Evolutionary conservation across 2,113 vertebrate genomes (phyloP).

Genomic region (Menura novaehollandiae): DNA sequence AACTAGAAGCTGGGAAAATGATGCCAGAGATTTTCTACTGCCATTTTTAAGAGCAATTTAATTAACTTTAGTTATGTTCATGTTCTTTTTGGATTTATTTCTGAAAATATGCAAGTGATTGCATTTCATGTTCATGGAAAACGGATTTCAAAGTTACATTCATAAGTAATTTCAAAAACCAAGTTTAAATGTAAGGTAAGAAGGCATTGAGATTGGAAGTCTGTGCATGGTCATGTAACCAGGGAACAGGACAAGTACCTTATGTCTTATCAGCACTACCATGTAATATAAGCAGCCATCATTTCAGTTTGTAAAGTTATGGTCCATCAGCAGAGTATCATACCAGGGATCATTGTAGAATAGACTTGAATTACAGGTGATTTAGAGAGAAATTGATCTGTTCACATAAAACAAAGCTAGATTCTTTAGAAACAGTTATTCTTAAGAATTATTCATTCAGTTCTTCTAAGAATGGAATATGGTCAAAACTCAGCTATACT

Average conservation of each 20-base stretch:
- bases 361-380: neutral
- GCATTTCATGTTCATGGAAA: neutral
- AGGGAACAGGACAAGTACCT: neutral
- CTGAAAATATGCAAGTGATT: neutral
- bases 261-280: neutral
- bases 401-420: neutral
- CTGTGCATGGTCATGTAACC: neutral
- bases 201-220: neutral
- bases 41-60: neutral
- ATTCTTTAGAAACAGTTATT: neutral
- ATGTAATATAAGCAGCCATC: neutral
- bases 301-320: neutral
- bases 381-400: neutral
- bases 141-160: neutral
- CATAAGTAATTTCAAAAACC: neutral
- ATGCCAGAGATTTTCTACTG: slow-evolving; percentile 3
- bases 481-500: neutral
- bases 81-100: neutral
- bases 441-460: neutral
- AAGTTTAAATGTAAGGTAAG: neutral
- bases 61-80: neutral
- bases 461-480: neutral
- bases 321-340: neutral
- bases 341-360: neutral
- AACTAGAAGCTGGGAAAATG: neutral